Evolutionary conservation across 2,888 invertebrate genomes (phyloP).

Genomic region (Ptychoptera albimana): DNA sequence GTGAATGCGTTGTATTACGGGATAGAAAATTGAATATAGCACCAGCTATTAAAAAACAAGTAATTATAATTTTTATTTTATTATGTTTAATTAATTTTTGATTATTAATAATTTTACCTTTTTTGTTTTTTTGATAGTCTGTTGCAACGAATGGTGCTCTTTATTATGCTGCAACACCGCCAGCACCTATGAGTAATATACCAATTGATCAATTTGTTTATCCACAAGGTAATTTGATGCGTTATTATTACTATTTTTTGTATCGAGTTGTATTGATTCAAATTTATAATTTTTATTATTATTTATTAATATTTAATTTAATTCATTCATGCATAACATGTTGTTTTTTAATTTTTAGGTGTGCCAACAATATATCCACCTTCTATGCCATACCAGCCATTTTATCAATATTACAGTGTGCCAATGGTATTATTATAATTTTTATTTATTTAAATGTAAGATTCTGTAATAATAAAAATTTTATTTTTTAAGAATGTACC

Average conservation of each 20-base stretch:
- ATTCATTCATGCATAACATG: background rate
- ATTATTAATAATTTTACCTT: background rate
- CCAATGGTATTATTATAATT: slow-evolving; percentile 25
- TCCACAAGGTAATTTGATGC: slow-evolving; percentile 25
- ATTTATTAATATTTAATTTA: background rate
- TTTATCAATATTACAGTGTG: slow-evolving; percentile 34
- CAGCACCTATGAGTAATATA: slow-evolving; percentile 31
- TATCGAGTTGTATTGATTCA: background rate
- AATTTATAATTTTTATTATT: background rate
- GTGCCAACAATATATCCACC: slow-evolving; percentile 34
- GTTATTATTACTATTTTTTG: background rate
- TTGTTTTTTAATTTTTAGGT: slow-evolving; percentile 14
- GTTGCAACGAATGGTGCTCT: slow-evolving; percentile 31
- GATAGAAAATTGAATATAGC: slow-evolving; percentile 75
- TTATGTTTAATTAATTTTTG: background rate
- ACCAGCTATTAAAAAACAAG: slow-evolving; percentile 73
- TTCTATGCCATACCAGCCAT: slow-evolving; percentile 34
- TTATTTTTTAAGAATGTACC: slow-evolving; percentile 26
- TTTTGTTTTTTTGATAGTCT: background rate
- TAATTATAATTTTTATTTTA: slow-evolving; percentile 16
- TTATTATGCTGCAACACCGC: slow-evolving; percentile 31
- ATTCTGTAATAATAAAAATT: slow-evolving; percentile 8
- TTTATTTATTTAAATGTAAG: slow-evolving; percentile 3
- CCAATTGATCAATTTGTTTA: slow-evolving; percentile 33
- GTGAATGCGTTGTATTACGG: slow-evolving; percentile 59